A percentile compares a stretch with the other conserved stretches of the same genome.
These are phyloP conservation scores for Cichladusa arquata DNA, from an alignment of 2,113 vertebrate species.

Conservation along the genomic window DNA sequence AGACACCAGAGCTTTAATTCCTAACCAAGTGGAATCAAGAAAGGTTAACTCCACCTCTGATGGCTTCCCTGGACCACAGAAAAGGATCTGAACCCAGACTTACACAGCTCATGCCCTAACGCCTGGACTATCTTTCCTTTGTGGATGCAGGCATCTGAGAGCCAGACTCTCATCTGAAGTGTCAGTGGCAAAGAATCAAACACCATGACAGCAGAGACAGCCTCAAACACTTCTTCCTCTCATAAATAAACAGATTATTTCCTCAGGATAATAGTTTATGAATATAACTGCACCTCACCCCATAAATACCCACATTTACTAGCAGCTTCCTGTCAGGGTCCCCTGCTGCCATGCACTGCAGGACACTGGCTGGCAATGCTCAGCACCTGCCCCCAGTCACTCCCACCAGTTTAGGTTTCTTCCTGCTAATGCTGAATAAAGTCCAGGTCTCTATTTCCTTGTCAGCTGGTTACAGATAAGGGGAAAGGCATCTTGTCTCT, in stretches of 20 bases:
- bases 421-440: not conserved
- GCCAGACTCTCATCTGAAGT: not conserved
- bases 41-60: not conserved
- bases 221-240: not conserved
- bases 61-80: not conserved
- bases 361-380: not conserved
- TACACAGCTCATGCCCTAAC: not conserved
- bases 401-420: not conserved
- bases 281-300: not conserved
- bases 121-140: not conserved
- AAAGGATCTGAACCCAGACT: not conserved
- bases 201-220: not conserved
- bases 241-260: conserved; percentile 18
- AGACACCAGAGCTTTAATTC: not conserved
- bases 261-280: not conserved
- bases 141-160: not conserved
- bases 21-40: not conserved
- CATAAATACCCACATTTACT: not conserved
- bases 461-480: not conserved
- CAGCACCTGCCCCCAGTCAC: not conserved
- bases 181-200: not conserved
- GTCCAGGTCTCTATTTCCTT: not conserved
- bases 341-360: fast-evolving
- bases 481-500: not conserved
- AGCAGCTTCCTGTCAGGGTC: not conserved